A percentile compares a stretch with the other conserved stretches of the same genome.
Evolutionary conservation across 2,113 vertebrate genomes (phyloP).

Genomic region (Melanerpes formicivorus): DNA sequence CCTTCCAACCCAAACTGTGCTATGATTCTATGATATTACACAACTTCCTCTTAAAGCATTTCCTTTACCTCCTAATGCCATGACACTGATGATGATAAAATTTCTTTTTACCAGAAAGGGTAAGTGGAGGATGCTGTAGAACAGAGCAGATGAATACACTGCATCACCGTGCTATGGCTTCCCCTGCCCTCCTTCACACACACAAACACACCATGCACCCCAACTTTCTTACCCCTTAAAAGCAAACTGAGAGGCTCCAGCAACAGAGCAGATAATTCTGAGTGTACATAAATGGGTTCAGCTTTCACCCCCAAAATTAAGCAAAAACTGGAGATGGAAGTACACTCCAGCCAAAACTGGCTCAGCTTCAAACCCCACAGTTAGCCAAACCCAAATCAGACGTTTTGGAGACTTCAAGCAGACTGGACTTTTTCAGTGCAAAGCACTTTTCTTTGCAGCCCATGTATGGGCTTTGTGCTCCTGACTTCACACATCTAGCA

Average conservation of each 20-base stretch:
- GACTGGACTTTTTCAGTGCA: background rate
- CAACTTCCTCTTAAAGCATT: background rate
- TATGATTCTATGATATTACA: too few relatives aligned
- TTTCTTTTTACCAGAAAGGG: background rate
- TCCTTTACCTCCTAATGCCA: background rate
- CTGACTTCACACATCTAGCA: background rate
- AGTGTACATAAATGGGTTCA: background rate
- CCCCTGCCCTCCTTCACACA: background rate
- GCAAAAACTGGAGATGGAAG: background rate
- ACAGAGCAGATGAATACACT: fast-evolving
- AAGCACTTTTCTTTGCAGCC: background rate
- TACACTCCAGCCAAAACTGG: background rate
- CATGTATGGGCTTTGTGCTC: background rate
- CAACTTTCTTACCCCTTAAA: background rate
- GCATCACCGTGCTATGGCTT: fast-evolving
- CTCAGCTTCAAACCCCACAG: background rate
- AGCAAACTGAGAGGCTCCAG: background rate
- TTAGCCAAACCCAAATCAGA: background rate
- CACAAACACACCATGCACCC: too few relatives aligned
- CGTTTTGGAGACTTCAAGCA: background rate
- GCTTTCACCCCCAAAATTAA: background rate
- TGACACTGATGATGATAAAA: background rate
- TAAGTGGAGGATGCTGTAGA: background rate
- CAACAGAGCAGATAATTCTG: background rate
- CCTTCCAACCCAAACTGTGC: too few relatives aligned